phyloP scores from a whole-genome alignment of 2,797 vertebrate genomes.

The Tokudaia tokunoshimensis region DNA sequence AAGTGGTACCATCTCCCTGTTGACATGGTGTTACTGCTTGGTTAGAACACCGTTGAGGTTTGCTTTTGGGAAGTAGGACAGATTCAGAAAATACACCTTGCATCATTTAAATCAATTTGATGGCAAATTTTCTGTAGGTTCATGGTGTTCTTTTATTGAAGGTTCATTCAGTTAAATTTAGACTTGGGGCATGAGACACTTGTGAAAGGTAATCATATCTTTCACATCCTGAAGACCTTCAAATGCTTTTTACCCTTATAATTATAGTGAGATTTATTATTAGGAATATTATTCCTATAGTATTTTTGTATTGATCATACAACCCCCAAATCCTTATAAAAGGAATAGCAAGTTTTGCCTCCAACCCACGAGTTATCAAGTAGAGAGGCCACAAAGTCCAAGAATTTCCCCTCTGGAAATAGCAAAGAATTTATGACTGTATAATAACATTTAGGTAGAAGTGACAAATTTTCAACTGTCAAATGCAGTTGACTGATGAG shows the following conservation, averaged over 20 bases:
- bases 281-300: neutral
- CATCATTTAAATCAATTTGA: constrained; percentile 14
- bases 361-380: neutral
- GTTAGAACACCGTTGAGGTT: constrained; percentile 17
- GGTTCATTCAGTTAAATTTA: neutral
- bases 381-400: neutral
- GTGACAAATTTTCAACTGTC: neutral
- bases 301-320: constrained; percentile 2
- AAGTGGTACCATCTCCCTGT: neutral
- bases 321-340: neutral
- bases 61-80: constrained; percentile 29
- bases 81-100: constrained; percentile 25
- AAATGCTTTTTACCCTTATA: neutral
- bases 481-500: neutral
- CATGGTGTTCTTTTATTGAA: neutral
- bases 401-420: constrained; percentile 4
- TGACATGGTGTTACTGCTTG: constrained; percentile 20
- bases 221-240: constrained; percentile 26
- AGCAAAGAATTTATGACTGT: neutral
- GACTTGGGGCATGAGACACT: neutral
- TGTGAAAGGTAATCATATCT: neutral
- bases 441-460: constrained; percentile 12
- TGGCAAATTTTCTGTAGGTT: constrained; percentile 10
- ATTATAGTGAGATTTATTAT: neutral
- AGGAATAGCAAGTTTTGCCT: neutral